Base-by-base conservation (phyloP, 1,140 invertebrate genomes). In the Antheraea mylitta region DNA sequence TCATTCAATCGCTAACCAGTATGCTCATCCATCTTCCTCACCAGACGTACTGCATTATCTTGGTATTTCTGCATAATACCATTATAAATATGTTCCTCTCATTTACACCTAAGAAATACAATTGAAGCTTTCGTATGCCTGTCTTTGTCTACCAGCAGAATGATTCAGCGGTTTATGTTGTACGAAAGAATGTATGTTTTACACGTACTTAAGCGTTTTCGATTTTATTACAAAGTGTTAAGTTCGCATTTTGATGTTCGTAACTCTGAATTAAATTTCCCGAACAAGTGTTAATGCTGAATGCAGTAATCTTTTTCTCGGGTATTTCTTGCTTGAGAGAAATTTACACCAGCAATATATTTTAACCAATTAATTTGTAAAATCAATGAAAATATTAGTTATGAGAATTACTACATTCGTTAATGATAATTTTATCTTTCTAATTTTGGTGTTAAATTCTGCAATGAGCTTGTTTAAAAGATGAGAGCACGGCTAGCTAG, bases 1-100 rank as follows among this genome's bases (percentile, higher is more conserved):
- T 86, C 83, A 85, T 88, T 89, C 81, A 85, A 78, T 81, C 82
- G 78, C 81, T 86, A 83, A 83, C 77, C 80, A 84, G 78, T 71
- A 78, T 70, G 68, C 59, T 74, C 86, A 90, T 90, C 86, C 78
- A 86, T 90, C 88, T 89, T 90, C 88, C 80, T 90, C 88, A 89
- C 67, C 71, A 76, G 67, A 77, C 82, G 87, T 53, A 53, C 45
- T 82, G 84, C 85, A 85, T 87, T 86, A 86, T 73, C 83, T 81
- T 83, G 84, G 82, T 81, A 68, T 67, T 80, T 71, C 9, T 37
- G 79, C 61, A 70, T 68, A 68, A 30, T 22, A 74, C 18, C 30
- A 68, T 13, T 45, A 70, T 73, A 81, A 66, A 48, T 69, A 77
- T 71, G 73, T 13, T 69, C 63, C 37, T 83, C 88, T 73, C 80